Conservation (phyloP, 2,113 vertebrate genomes). For the Nothocercus julius region DNA sequence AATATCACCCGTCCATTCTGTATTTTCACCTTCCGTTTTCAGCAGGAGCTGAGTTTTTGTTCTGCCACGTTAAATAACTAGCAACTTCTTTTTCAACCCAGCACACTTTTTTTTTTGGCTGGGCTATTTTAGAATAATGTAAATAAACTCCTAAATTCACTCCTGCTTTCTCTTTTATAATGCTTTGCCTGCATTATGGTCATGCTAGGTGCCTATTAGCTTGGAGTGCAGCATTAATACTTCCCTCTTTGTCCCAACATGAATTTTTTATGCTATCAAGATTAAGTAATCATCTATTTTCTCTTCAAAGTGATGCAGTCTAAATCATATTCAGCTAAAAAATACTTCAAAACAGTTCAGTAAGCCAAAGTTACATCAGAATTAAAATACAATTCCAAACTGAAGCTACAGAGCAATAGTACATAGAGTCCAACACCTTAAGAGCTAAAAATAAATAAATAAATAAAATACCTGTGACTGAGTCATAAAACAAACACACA, state of each 20-base stretch:
- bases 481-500: neutral
- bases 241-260: neutral
- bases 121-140: neutral
- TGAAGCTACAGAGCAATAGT: neutral
- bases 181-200: neutral
- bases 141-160: neutral
- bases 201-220: neutral
- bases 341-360: neutral
- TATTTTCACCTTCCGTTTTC: constrained; percentile 8
- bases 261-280: neutral
- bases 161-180: neutral
- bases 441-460: neutral
- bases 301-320: neutral
- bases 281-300: neutral
- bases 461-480: neutral
- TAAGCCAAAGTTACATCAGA: neutral
- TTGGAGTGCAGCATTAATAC: neutral
- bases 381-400: neutral
- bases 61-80: constrained; percentile 22
- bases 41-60: neutral
- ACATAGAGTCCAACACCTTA: neutral
- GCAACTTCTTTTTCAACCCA: neutral
- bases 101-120: neutral
- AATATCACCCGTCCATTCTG: constrained; percentile 58
- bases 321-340: neutral